Percentiles rank a stretch among this genome's conserved stretches.
These are phyloP conservation scores for Sebastes baramenuke DNA, from an alignment of 2,797 vertebrate genomes.

Conservation along the genomic window DNA sequence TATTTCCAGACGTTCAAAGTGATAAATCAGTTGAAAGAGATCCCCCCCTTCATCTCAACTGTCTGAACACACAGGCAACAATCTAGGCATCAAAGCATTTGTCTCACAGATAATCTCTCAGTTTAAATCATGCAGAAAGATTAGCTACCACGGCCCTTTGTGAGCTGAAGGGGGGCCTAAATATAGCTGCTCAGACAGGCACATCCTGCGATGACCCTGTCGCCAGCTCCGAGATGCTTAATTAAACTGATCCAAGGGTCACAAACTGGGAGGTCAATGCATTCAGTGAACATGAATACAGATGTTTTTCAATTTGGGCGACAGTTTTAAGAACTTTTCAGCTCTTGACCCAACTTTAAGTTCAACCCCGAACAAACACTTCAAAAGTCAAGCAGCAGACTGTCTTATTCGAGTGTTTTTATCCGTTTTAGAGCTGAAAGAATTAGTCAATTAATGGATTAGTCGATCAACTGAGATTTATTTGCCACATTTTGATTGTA, in stretches of 20 bases:
- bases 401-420: neutral
- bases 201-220: constrained; percentile 37
- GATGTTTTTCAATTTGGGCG: neutral
- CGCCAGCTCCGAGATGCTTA: neutral
- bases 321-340: neutral
- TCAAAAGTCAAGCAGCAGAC: neutral
- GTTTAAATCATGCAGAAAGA: constrained; percentile 68
- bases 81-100: constrained; percentile 49
- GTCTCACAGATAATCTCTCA: constrained; percentile 71
- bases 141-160: constrained; percentile 49
- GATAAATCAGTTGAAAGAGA: neutral
- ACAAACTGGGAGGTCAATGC: neutral
- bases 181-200: constrained; percentile 59
- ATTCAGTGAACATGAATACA: neutral
- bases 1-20: neutral
- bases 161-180: constrained; percentile 50
- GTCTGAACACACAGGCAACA: constrained; percentile 31
- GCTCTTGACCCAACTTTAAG: neutral
- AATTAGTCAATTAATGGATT: neutral
- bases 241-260: constrained; percentile 19
- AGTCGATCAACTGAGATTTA: neutral
- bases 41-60: neutral
- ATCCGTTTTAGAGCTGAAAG: neutral
- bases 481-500: neutral
- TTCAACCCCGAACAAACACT: neutral